These are phyloP conservation scores for Pandemis cinnamomeana DNA, from an alignment of 2,888 invertebrate species.

Conservation along the genomic window DNA sequence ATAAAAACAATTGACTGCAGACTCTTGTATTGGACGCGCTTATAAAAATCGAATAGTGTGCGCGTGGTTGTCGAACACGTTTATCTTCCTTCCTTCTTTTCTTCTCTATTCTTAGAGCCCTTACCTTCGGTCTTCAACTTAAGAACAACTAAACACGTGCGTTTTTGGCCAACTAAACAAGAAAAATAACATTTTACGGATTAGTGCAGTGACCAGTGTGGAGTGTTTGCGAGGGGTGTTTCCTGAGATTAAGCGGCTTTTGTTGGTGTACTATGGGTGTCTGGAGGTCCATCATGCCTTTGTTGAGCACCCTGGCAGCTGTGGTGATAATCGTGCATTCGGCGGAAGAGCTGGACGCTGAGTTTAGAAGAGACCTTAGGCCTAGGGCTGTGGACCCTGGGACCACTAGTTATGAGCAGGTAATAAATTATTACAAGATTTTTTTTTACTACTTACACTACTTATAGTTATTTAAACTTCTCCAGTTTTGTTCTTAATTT, in stretches of 20 bases:
- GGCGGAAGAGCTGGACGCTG: conserved; percentile 67
- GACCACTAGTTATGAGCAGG: conserved; percentile 68
- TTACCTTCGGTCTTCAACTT: not conserved
- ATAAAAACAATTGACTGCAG: conserved; percentile 49
- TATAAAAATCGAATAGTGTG: conserved; percentile 50
- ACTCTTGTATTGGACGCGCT: conserved; percentile 46
- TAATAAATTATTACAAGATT: conserved; percentile 43
- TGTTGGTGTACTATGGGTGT: conserved; percentile 76
- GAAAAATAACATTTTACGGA: not conserved
- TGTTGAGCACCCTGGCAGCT: conserved; percentile 79
- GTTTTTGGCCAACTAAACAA: not conserved
- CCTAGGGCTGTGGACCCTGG: conserved; percentile 64
- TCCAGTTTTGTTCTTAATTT: too few relatives aligned
- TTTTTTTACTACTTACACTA: too few relatives aligned
- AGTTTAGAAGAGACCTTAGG: conserved; percentile 63
- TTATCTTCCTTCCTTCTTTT: conserved; percentile 54
- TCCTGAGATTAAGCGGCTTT: conserved; percentile 44
- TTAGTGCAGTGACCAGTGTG: conserved; percentile 50
- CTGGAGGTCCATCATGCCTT: conserved; percentile 71
- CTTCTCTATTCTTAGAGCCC: conserved; percentile 32
- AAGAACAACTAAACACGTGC: not conserved
- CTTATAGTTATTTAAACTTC: not conserved
- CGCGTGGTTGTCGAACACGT: conserved; percentile 43
- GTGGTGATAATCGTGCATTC: conserved; percentile 79
- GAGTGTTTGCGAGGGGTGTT: conserved; percentile 43